phyloP scores from a whole-genome alignment of 1,140 invertebrate genomes.

The Drosophila leontia region DNA sequence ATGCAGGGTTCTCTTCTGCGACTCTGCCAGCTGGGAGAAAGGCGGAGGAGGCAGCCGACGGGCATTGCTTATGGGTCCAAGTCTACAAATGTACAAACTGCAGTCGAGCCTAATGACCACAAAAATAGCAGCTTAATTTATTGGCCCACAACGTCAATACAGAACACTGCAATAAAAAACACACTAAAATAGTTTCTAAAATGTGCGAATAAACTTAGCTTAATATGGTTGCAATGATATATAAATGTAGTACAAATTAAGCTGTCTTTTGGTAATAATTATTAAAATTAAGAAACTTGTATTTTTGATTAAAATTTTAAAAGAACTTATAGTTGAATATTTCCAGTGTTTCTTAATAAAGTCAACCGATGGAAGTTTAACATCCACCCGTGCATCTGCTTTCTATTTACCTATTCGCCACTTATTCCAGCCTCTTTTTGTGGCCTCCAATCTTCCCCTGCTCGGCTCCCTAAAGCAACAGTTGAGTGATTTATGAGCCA shows the following conservation, averaged over 20 bases:
- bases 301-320: background rate
- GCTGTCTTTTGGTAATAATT: background rate
- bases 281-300: no score
- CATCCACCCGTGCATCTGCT: slow-evolving; percentile 2
- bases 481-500: slow-evolving; percentile 59
- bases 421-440: slow-evolving; percentile 6
- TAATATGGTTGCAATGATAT: no score
- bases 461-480: slow-evolving; percentile 5
- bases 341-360: background rate
- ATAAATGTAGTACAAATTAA: background rate
- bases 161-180: slow-evolving; percentile 7
- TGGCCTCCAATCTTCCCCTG: background rate
- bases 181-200: no score
- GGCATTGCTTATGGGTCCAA: slow-evolving; percentile 2
- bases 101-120: slow-evolving; percentile 73
- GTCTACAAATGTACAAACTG: slow-evolving; percentile 58
- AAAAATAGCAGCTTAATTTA: slow-evolving; percentile 79
- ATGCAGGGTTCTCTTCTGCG: background rate
- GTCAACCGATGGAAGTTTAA: background rate
- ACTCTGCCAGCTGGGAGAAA: slow-evolving; percentile 26
- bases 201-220: background rate
- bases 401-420: slow-evolving; percentile 12
- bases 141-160: slow-evolving; percentile 55
- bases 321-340: background rate
- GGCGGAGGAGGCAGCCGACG: slow-evolving; percentile 3